phyloP scores from a whole-genome alignment of 2,113 vertebrate genomes.

The Tragelaphus strepsiceros region DNA sequence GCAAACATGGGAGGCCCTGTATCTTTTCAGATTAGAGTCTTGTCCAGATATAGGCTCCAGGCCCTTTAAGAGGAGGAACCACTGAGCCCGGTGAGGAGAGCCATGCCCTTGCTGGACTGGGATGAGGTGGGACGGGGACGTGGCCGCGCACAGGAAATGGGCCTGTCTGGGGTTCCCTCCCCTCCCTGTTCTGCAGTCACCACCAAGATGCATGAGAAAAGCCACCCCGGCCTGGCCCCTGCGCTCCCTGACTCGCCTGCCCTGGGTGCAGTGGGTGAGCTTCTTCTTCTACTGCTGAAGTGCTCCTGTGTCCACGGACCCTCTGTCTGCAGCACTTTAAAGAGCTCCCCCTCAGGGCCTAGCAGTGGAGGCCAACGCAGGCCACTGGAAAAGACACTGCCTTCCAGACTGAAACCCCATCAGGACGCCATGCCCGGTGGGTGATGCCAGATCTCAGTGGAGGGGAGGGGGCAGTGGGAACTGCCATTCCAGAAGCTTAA shows the following conservation, averaged over 20 bases:
- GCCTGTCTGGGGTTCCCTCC: neutral
- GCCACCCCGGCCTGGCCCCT: neutral
- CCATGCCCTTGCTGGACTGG: rapidly evolving
- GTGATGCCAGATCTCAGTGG: rapidly evolving
- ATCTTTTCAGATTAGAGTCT: neutral
- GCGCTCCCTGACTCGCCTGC: rapidly evolving
- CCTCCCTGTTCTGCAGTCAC: neutral
- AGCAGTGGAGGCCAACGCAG: neutral
- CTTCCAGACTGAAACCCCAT: neutral
- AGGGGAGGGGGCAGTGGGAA: neutral
- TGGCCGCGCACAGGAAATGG: rapidly evolving
- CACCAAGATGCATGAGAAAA: neutral
- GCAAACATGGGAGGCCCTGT: neutral
- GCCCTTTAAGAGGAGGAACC: neutral
- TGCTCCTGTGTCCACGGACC: rapidly evolving
- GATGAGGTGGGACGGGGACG: rapidly evolving
- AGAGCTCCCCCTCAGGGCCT: rapidly evolving
- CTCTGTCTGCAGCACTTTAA: neutral
- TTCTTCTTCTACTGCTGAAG: no score
- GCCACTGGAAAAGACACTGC: rapidly evolving
- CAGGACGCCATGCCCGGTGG: rapidly evolving
- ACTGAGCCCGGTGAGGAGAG: neutral
- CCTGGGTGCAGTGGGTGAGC: rapidly evolving
- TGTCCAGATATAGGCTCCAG: neutral
- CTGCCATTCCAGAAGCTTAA: neutral